Percentiles rank a stretch among this genome's conserved stretches.
These are phyloP conservation scores for Protobothrops mucrosquamatus DNA, from an alignment of 2,113 vertebrate species.

Conservation along the genomic window DNA sequence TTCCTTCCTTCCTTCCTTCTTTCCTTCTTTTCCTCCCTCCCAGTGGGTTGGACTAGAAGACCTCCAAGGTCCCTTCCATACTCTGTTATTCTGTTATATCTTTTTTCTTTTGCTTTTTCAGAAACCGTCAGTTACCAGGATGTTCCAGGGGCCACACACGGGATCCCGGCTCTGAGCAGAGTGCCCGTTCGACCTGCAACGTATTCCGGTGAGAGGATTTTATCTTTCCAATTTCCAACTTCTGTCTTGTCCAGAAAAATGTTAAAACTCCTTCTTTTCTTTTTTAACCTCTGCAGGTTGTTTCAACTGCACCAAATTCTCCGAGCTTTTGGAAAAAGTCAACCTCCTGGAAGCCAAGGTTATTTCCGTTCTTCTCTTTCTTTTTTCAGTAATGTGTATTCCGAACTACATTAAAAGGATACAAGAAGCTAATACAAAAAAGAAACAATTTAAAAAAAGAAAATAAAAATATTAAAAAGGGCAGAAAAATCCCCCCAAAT, in stretches of 20 bases:
- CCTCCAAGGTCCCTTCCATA: too few species aligned
- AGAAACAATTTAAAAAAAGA: too few species aligned
- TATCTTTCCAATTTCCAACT: background rate
- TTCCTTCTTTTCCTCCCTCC: too few species aligned
- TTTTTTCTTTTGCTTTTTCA: conserved; percentile 49
- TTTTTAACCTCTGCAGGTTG: conserved; percentile 70
- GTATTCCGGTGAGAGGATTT: conserved; percentile 70
- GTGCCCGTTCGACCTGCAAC: conserved; percentile 62
- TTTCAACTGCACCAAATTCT: conserved; percentile 87
- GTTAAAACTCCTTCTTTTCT: background rate
- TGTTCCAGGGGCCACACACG: conserved; percentile 70
- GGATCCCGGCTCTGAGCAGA: conserved; percentile 63
- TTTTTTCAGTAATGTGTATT: background rate
- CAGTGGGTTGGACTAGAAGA: too few species aligned
- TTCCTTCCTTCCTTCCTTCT: too few species aligned
- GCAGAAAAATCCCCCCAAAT: too few species aligned
- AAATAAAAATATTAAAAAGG: too few species aligned
- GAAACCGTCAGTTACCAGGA: conserved; percentile 69
- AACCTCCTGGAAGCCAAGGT: conserved; percentile 85
- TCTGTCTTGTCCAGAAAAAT: background rate
- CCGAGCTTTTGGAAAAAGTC: conserved; percentile 78
- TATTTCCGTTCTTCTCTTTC: background rate
- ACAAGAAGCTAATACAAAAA: too few species aligned
- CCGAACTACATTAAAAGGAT: too few species aligned
- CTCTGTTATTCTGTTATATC: too few species aligned